These are phyloP conservation scores for Meriones psammophilus DNA, from an alignment of 2,797 vertebrate species.

Conservation along the genomic window DNA sequence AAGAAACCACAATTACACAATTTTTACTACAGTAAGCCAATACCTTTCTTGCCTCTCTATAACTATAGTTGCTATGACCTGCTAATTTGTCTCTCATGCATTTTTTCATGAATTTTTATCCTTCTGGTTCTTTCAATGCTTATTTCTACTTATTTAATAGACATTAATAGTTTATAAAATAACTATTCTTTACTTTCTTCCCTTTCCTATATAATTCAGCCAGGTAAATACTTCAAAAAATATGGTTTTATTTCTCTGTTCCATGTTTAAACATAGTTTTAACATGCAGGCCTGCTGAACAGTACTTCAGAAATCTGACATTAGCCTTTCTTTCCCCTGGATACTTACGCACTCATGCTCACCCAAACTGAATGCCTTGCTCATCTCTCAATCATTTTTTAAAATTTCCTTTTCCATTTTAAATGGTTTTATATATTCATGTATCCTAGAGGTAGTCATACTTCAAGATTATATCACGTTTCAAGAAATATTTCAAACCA, in stretches of 20 bases:
- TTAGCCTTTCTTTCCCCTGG: background rate
- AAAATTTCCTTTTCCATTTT: background rate
- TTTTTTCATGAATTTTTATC: background rate
- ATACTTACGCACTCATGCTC: background rate
- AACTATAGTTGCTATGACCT: background rate
- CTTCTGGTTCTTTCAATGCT: conserved; percentile 46
- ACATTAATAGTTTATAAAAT: background rate
- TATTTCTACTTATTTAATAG: conserved; percentile 30
- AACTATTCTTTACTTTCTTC: conserved; percentile 56
- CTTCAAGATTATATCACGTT: conserved; percentile 36
- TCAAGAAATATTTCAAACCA: conserved; percentile 18
- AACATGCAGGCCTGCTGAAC: background rate
- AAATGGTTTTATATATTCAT: background rate
- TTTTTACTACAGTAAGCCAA: background rate
- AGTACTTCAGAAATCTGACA: conserved; percentile 24
- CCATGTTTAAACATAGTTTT: conserved; percentile 38
- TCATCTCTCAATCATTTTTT: background rate
- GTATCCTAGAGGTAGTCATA: background rate
- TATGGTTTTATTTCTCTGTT: conserved; percentile 33
- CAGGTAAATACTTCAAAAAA: conserved; percentile 62
- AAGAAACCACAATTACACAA: no score
- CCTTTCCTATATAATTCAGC: background rate
- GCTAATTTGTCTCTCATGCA: background rate
- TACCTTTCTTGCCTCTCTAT: conserved; percentile 1
- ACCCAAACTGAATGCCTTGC: background rate